Evolutionary conservation across 2,888 invertebrate species (phyloP), one percentile per base, ranked within the genome.

Genomic region (Ametastegia equiseti): DNA sequence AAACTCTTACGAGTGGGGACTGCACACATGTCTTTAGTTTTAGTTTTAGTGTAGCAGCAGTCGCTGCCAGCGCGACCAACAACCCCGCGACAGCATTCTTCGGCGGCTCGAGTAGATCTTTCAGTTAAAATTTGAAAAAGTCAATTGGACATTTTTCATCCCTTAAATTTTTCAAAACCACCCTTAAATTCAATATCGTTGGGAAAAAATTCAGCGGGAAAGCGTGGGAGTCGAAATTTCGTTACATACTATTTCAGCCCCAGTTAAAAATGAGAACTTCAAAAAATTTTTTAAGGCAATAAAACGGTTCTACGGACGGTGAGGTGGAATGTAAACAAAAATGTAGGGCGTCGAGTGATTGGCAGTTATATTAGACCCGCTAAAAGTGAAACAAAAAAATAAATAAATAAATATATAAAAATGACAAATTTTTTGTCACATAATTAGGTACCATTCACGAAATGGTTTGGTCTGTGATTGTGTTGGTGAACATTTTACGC

Each of bases 1-100:
- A 15, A 54, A 80, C 80, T 80, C 45, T 80, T 60, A 83, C 89
- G 86, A 88, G 88, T 88, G 88, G 85, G 83, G 81, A 83, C 86
- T 85, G 87, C 88, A 88, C 89, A 89, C 89, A 90, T 91, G 90
- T 90, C 90, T 90, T 90, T 86, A 88, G 86, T 88, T 89, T 90
- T 88, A 88, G 88, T 89, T 90, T 90, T 90, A 91, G 91, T 91
- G 89, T 87, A 82, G 85, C 84, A 86, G 83, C 86, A 84, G 88
- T 87, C 86, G 84, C 84, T 84, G 84, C 84, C 84, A 80, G 69
- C 81, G 81, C 80, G 82, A 69, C 60, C 71, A 57, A 80, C 81
- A 80, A 82, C 81, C 80, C 78, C 60, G 45, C 60, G 60, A 54
- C 54, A 15, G 71, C 71, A 71, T 71, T 71, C 71, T 71, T 47